Base-by-base conservation (phyloP, 2,888 invertebrate genomes). In the Andricus curvator region DNA sequence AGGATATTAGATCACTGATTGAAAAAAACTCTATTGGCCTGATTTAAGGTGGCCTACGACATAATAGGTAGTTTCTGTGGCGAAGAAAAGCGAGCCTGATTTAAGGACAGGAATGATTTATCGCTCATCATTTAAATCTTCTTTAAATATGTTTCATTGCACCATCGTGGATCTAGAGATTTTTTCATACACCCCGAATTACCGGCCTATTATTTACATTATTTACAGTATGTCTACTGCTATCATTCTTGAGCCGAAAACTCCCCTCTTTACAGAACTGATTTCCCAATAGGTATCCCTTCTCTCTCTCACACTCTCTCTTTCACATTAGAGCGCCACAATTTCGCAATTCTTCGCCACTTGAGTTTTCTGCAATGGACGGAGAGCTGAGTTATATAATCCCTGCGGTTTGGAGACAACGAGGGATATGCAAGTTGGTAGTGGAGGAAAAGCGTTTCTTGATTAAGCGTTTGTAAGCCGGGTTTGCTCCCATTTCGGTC, bases 401-500 rank as follows among this genome's bases (percentile, higher is more conserved):
- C 83, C 83, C 83, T 84, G 48, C 6, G 81, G 82, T 82, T 78
- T 80, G 81, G 83, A 80, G 83, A 83, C 80, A 80, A 83, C 80
- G 83, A 82, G 82, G 80, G 82, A 80, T 15, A 15, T 80, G 80
- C 80, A 65, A 82, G 79, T 81, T 74, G 82, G 82, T 81, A 74
- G 82, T 81, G 77, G 84, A 85, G 83, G 84, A 82, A 84, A 85
- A 85, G 84, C 82, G 82, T 82, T 83, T 62, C 51, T 85, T 83
- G 85, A 85, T 85, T 84, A 80, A 79, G 78, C 80, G 74, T 74
- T 81, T 84, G 84, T 87, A 87, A 87, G 86, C 86, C 44, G 86
- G 85, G 82, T 85, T 88, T 87, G 84, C 86, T 86, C 86, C 82
- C 85, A 80, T 87, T 88, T 84, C 80, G 77, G 82, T 66, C 77